Conservation (phyloP, 1,140 invertebrate species). For the Melitaea cinxia region DNA sequence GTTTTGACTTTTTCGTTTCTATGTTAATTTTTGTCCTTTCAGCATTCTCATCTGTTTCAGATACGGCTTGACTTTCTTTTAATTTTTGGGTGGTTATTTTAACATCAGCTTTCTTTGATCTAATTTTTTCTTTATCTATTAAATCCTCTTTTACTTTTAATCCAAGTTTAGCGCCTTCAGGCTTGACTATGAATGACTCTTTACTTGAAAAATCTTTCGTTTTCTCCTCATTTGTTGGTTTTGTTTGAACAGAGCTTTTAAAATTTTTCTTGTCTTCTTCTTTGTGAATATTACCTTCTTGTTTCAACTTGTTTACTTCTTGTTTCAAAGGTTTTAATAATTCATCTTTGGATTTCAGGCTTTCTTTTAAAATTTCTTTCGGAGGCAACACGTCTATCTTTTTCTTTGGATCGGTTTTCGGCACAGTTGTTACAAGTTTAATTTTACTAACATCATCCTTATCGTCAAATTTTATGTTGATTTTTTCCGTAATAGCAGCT, state of each 20-base stretch:
- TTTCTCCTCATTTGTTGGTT: slow-evolving; percentile 7
- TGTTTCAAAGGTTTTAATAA: slow-evolving; percentile 23
- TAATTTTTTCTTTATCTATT: slow-evolving; percentile 17
- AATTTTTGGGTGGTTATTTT: slow-evolving; percentile 11
- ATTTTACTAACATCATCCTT: slow-evolving; percentile 3
- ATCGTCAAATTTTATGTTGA: not conserved
- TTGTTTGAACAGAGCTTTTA: slow-evolving; percentile 12
- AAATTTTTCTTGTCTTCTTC: not conserved
- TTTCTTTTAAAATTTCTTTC: slow-evolving; percentile 17
- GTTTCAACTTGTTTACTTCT: too few relatives aligned
- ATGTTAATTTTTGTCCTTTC: slow-evolving; percentile 21
- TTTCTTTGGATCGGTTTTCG: slow-evolving; percentile 17
- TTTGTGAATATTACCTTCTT: slow-evolving; percentile 15
- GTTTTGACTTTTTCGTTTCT: not conserved
- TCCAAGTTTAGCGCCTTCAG: slow-evolving; percentile 15
- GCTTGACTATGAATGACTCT: slow-evolving; percentile 16
- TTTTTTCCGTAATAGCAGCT: slow-evolving; percentile 10
- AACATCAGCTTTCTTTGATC: slow-evolving; percentile 10
- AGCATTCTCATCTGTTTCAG: slow-evolving; percentile 1
- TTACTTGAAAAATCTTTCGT: not conserved
- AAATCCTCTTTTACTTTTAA: not conserved
- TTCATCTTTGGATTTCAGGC: slow-evolving; percentile 16
- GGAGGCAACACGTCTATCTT: slow-evolving; percentile 18
- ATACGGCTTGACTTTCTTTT: slow-evolving; percentile 10
- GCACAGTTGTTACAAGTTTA: slow-evolving; percentile 4